phyloP scores from a whole-genome alignment of 2,113 vertebrate genomes.

The Heliornis fulica region DNA sequence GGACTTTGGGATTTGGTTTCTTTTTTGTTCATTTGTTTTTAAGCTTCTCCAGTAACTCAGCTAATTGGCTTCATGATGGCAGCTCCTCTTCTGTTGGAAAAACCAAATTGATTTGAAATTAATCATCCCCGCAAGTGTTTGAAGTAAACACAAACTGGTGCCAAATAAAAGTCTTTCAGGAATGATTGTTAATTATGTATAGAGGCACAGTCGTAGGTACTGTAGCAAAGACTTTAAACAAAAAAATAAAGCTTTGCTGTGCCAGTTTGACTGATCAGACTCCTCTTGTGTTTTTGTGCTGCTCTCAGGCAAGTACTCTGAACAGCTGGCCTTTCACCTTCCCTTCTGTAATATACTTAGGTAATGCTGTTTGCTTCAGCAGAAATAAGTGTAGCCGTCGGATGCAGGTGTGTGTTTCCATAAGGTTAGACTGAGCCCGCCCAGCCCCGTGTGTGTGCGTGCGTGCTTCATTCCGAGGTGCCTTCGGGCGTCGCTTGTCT shows the following conservation, averaged over 20 bases:
- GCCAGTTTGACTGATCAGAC: slow-evolving; percentile 61
- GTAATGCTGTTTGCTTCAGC: slow-evolving; percentile 38
- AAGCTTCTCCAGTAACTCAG: slow-evolving; percentile 51
- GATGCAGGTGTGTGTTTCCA: no score
- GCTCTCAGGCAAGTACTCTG: slow-evolving; percentile 4
- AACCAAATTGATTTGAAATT: slow-evolving; percentile 43
- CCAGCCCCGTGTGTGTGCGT: neutral
- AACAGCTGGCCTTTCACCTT: neutral
- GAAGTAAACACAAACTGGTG: slow-evolving; percentile 73
- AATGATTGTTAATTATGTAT: slow-evolving; percentile 67
- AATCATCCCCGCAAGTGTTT: slow-evolving; percentile 61
- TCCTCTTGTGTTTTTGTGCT: slow-evolving; percentile 7
- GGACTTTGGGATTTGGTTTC: neutral
- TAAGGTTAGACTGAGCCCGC: neutral
- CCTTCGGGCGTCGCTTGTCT: neutral
- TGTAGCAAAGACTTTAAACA: slow-evolving; percentile 61
- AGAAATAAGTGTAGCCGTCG: slow-evolving; percentile 37
- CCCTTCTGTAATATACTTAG: neutral
- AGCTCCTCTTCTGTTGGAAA: slow-evolving; percentile 31
- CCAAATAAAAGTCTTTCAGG: slow-evolving; percentile 76
- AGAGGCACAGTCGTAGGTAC: slow-evolving; percentile 64
- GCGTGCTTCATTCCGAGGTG: neutral
- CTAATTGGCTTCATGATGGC: slow-evolving; percentile 55
- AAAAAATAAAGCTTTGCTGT: slow-evolving; percentile 67
- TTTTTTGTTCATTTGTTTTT: no score